Evolutionary conservation across 2,797 vertebrate genomes (phyloP).

Genomic region (Artibeus jamaicensis): DNA sequence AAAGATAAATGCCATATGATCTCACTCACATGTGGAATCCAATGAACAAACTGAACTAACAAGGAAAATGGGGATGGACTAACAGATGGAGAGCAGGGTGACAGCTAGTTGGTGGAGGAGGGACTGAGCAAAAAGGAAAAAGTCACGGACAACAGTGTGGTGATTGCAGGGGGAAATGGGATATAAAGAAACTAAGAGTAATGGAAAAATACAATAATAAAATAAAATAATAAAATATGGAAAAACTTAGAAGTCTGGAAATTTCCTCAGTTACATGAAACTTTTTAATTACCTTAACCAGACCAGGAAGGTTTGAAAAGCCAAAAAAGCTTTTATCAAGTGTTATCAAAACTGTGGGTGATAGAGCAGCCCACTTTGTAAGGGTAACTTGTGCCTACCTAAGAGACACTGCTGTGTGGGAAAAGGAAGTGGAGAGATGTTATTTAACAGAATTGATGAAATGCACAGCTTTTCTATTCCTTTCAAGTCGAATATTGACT

Average conservation of each 20-base stretch:
- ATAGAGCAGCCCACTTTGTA: not conserved
- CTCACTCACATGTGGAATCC: not conserved
- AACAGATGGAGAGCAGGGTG: not conserved
- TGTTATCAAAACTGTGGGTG: not conserved
- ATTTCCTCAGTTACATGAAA: not conserved
- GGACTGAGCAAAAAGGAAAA: no score
- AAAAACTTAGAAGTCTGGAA: not conserved
- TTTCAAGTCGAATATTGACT: constrained; percentile 36
- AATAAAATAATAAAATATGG: not conserved
- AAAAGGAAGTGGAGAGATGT: not conserved
- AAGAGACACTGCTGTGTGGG: not conserved
- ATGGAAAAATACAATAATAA: not conserved
- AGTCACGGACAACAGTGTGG: not conserved
- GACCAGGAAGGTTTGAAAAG: not conserved
- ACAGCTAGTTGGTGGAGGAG: not conserved
- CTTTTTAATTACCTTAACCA: constrained; percentile 8
- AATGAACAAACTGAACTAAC: not conserved
- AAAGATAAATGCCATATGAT: not conserved
- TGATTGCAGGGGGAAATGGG: not conserved
- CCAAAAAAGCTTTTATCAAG: not conserved
- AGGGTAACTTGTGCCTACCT: not conserved
- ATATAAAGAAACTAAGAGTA: not conserved
- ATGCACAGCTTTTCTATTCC: not conserved
- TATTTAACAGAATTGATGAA: constrained; percentile 10
- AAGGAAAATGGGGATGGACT: not conserved